Base-by-base conservation (phyloP, 2,888 invertebrate genomes). In the Venustoraphidia nigricollis region DNA sequence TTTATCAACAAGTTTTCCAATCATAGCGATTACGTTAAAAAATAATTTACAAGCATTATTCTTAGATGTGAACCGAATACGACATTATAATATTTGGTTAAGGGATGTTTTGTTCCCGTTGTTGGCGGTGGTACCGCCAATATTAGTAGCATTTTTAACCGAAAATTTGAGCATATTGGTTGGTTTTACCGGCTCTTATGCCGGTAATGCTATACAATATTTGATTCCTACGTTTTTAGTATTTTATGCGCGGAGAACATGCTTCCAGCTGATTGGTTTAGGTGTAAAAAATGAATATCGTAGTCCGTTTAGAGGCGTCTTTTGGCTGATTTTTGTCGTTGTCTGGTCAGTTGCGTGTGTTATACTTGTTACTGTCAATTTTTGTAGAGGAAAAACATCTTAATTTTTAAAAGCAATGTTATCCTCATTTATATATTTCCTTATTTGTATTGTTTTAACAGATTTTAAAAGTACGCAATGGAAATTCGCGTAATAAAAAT, bases 161-260 rank as follows among this genome's bases (percentile, higher is more conserved):
- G 84, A 90, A 62, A 81, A 91, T 68, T 76, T 97, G n/a, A 77
- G 82, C 36, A 69, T 78, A 45, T 66, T 90, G 36, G 84, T 90
- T 1, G 84, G 88, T 50, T 81, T 96, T 50, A 97, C 96, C 0
- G 96, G 97, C 0, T 89, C 92, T 0, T 95, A 92, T 65, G 94
- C 93, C 0, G 95, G 96, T 0, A 83, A 89, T 2, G 87, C 83
- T 2, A 93, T 98, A 41, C 96, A 97, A 65, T 98, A 96, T 66
- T 66, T 96, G 13, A 86, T 97, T 57, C 97, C 96, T 0, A 86
- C 89, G 0, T 73, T 81, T 46, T 68, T 97, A 43, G 91, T 94
- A 5, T 76, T 83, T 61, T 77, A 74, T 47, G 85, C 90, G 0
- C 73, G 93, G 49, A 72, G 75, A 46, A 75, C 77, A 49, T 83